These are phyloP conservation scores for Apus apus DNA, from an alignment of 2,113 vertebrate genomes.

Conservation along the genomic window DNA sequence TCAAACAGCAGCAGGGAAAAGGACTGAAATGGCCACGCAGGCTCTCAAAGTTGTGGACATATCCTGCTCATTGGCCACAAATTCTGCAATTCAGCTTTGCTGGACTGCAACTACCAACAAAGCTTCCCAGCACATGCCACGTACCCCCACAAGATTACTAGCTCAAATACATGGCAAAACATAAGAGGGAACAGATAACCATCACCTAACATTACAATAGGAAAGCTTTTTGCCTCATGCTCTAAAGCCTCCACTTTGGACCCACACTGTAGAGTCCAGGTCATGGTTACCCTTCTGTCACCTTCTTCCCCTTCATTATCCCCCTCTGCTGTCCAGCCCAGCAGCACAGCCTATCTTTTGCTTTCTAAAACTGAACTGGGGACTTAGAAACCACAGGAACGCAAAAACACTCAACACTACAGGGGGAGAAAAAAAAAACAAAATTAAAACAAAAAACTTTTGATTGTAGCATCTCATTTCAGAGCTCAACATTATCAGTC, in stretches of 20 bases:
- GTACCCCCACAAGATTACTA: neutral
- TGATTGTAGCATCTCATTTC: neutral
- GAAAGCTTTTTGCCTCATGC: neutral
- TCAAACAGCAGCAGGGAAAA: neutral
- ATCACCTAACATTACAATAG: neutral
- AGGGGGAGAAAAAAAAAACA: neutral
- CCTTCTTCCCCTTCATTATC: neutral
- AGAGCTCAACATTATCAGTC: rapidly evolving
- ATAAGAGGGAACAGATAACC: neutral
- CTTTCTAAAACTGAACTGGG: neutral
- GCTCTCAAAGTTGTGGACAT: neutral
- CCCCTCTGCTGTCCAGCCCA: neutral
- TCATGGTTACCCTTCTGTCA: neutral
- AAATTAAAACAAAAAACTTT: neutral
- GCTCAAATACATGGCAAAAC: neutral
- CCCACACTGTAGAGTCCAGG: no score
- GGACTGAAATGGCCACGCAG: neutral
- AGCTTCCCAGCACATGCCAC: neutral
- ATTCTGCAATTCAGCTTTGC: neutral
- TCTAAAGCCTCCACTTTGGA: neutral
- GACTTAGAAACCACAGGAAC: neutral
- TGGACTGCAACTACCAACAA: neutral
- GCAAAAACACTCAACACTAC: neutral
- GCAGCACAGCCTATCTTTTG: neutral
- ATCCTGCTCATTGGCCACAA: neutral